Conservation (phyloP, 2,113 vertebrate genomes). For the Pteronura brasiliensis region DNA sequence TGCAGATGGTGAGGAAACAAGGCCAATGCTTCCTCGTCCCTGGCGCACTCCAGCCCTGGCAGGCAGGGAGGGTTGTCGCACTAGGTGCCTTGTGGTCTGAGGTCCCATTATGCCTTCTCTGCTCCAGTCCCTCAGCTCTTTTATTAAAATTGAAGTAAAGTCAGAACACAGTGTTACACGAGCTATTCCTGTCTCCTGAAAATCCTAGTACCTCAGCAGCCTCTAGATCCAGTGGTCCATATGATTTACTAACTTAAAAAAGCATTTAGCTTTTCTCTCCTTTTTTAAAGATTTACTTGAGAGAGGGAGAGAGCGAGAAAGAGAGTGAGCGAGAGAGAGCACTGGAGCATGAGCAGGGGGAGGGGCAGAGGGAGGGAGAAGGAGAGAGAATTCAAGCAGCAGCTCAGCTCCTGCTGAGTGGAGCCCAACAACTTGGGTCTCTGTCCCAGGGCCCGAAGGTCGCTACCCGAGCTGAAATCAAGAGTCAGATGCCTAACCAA, state of each 20-base stretch:
- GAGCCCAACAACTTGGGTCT: neutral
- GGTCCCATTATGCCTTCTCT: neutral
- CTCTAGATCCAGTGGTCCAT: neutral
- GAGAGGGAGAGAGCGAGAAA: neutral
- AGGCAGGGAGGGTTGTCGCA: neutral
- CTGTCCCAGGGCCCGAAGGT: neutral
- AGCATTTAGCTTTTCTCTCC: neutral
- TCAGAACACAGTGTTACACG: neutral
- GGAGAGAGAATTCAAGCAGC: neutral
- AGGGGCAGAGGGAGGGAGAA: neutral
- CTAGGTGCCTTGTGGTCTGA: neutral
- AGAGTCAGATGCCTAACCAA: neutral
- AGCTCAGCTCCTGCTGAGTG: neutral
- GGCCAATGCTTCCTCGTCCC: neutral
- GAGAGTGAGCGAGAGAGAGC: neutral
- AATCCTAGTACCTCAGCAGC: neutral
- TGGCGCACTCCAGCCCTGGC: rapidly evolving
- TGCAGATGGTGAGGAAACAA: neutral
- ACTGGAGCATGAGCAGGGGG: neutral
- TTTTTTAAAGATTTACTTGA: neutral
- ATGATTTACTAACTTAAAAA: neutral
- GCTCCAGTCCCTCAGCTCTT: neutral
- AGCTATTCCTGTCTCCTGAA: neutral
- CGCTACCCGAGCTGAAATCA: neutral
- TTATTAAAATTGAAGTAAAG: neutral